Evolutionary conservation across 2,888 invertebrate species (phyloP).

Genomic region (Eristalinus sepulchralis): DNA sequence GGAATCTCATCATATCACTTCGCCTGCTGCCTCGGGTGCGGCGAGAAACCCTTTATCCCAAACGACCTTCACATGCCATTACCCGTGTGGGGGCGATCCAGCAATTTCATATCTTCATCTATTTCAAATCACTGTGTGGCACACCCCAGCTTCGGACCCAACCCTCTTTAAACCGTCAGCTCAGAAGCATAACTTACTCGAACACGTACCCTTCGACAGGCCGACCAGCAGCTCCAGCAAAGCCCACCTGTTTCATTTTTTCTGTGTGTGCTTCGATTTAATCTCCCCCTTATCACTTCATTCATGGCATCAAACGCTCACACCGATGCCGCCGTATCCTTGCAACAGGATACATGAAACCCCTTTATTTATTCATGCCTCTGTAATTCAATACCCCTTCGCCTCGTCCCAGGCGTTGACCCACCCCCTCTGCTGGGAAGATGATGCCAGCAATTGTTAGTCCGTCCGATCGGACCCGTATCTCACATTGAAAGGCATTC

Average conservation of each 20-base stretch:
- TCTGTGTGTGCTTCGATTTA: neutral
- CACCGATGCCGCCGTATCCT: neutral
- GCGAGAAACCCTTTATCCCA: neutral
- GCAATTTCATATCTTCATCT: neutral
- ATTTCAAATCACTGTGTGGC: neutral
- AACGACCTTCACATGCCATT: neutral
- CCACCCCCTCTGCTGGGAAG: no score
- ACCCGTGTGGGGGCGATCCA: neutral
- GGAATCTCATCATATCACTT: neutral
- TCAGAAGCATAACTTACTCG: neutral
- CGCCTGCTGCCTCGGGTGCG: neutral
- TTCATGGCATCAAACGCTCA: neutral
- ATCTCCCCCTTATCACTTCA: neutral
- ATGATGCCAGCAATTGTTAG: neutral
- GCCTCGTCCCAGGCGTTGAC: neutral
- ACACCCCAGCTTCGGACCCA: neutral
- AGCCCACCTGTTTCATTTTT: neutral
- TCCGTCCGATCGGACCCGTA: neutral
- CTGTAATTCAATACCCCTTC: neutral
- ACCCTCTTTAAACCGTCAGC: neutral
- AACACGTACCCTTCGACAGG: neutral
- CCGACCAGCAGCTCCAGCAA: neutral
- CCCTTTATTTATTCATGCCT: constrained; percentile 1
- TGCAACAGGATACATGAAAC: neutral
- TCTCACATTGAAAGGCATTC: constrained; percentile 3